Conservation (phyloP, 1,140 invertebrate genomes). For the Oscheius sp. region DNA sequence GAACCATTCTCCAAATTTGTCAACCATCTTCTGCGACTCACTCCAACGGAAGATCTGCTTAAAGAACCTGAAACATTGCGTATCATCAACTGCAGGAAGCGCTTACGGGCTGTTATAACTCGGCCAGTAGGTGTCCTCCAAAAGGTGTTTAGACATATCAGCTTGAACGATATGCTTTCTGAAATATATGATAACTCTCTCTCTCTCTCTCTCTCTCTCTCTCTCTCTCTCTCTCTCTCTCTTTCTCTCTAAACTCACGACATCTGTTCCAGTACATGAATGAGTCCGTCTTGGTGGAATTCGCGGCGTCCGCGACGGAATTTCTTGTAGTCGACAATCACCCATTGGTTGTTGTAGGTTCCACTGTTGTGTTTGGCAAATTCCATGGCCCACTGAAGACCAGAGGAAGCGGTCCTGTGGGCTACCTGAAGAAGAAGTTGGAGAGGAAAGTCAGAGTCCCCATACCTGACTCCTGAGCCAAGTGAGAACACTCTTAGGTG, state of each 20-base stretch:
- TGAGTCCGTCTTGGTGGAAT: slow-evolving; percentile 65
- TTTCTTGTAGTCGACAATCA: slow-evolving; percentile 71
- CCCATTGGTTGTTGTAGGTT: slow-evolving; percentile 82
- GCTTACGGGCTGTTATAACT: slow-evolving; percentile 75
- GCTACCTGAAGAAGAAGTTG: slow-evolving; percentile 78
- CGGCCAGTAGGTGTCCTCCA: slow-evolving; percentile 68
- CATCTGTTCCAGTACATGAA: slow-evolving; percentile 79
- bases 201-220: no score
- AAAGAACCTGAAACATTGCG: slow-evolving; percentile 65
- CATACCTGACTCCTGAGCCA: slow-evolving; percentile 29
- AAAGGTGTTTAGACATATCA: slow-evolving; percentile 66
- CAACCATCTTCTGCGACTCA: slow-evolving; percentile 65
- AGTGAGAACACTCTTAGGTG: slow-evolving; percentile 61
- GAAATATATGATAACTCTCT: background rate
- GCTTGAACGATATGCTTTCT: slow-evolving; percentile 23
- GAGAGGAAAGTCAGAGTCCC: slow-evolving; percentile 54
- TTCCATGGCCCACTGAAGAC: slow-evolving; percentile 70
- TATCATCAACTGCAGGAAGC: no score
- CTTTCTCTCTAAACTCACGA: slow-evolving; percentile 67
- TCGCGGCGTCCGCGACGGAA: slow-evolving; percentile 64
- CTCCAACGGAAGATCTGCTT: slow-evolving; percentile 69
- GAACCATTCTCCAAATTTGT: slow-evolving; percentile 73
- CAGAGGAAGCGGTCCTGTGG: slow-evolving; percentile 64
- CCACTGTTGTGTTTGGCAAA: slow-evolving; percentile 71
- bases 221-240: no score